Conservation (phyloP, 2,797 vertebrate genomes). For the Acanthopagrus latus region DNA sequence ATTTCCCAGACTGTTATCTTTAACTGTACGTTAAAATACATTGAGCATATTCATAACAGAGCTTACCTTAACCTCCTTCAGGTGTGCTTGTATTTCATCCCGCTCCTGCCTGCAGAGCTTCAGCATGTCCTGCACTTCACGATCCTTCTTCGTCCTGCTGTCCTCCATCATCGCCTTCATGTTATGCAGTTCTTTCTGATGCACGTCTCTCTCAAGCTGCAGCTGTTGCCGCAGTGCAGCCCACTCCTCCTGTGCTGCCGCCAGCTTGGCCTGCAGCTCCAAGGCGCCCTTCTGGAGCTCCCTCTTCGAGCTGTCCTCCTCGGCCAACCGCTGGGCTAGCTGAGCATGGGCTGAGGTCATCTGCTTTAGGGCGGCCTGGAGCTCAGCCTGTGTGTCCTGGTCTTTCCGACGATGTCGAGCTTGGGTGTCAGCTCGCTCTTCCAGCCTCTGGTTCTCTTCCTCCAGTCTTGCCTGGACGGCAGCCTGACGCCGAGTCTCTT, state of each 20-base stretch:
- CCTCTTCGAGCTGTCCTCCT: conserved; percentile 87
- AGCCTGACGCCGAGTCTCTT: conserved; percentile 84
- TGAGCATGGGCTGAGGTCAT: conserved; percentile 86
- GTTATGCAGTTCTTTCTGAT: conserved; percentile 88
- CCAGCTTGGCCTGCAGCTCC: conserved; percentile 85
- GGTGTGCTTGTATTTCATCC: conserved; percentile 84
- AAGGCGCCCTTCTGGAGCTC: conserved; percentile 71
- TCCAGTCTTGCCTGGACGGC: conserved; percentile 81
- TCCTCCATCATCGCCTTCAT: conserved; percentile 82
- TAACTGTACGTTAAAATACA: neutral
- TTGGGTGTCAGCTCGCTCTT: conserved; percentile 80
- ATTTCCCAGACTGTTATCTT: neutral
- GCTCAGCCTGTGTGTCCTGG: conserved; percentile 84
- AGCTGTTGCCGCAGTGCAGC: conserved; percentile 86
- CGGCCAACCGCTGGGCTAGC: conserved; percentile 84
- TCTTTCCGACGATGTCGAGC: conserved; percentile 83
- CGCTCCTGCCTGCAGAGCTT: conserved; percentile 86
- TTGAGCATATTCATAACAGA: neutral
- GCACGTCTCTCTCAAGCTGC: conserved; percentile 91
- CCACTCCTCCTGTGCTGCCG: conserved; percentile 84
- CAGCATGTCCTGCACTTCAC: conserved; percentile 85
- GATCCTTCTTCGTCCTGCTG: conserved; percentile 77
- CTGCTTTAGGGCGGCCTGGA: conserved; percentile 88
- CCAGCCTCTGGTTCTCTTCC: conserved; percentile 87
- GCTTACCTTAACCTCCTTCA: conserved; percentile 88